These are phyloP conservation scores for Sander vitreus DNA, from an alignment of 2,113 vertebrate species.

Conservation along the genomic window DNA sequence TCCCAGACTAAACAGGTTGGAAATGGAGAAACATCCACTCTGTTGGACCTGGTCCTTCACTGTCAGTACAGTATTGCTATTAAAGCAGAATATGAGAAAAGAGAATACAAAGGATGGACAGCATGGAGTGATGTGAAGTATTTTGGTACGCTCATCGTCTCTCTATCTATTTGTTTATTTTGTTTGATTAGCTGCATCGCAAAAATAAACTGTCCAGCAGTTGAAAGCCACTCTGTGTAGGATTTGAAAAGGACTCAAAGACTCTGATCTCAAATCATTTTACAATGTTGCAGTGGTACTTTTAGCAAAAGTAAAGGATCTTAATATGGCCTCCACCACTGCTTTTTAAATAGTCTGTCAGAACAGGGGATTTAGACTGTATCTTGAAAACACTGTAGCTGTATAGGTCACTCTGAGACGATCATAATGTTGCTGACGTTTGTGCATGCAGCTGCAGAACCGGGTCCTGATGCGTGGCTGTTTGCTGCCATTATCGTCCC, in stretches of 20 bases:
- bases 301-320: too few species aligned
- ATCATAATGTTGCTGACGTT: background rate
- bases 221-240: background rate
- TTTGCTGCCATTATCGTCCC: slow-evolving; percentile 20
- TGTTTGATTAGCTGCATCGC: background rate
- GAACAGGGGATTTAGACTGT: background rate
- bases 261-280: too few species aligned
- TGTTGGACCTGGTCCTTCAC: rapidly evolving
- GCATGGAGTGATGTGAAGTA: rapidly evolving
- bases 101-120: background rate
- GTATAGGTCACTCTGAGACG: background rate
- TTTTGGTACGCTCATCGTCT: slow-evolving; percentile 48
- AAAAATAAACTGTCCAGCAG: background rate
- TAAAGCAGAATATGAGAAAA: background rate
- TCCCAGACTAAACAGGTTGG: rapidly evolving
- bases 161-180: background rate
- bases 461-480: rapidly evolving
- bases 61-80: slow-evolving; percentile 28
- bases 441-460: slow-evolving; percentile 16
- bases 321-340: too few species aligned
- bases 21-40: rapidly evolving
- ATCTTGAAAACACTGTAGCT: background rate
- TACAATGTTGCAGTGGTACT: too few species aligned
- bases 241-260: background rate
- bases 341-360: background rate